Evolutionary conservation across 2,797 vertebrate species (phyloP).

Genomic region (Pelodytes ibericus): DNA sequence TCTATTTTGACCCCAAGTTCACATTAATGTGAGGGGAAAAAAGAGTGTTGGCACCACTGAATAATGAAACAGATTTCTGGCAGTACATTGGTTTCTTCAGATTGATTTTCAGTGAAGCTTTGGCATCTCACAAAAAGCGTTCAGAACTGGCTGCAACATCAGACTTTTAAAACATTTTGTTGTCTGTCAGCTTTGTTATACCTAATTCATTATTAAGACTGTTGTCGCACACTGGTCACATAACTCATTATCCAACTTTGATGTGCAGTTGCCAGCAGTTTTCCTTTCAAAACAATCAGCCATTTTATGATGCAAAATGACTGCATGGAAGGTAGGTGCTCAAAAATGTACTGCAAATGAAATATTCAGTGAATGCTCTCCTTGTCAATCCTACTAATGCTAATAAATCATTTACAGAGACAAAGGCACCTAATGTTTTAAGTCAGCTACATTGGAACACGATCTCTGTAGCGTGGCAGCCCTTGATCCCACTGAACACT

Average conservation of each 20-base stretch:
- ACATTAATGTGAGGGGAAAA: conserved; percentile 10
- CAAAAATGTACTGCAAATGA: conserved; percentile 33
- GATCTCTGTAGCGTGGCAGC: neutral
- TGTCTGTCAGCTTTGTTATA: conserved; percentile 37
- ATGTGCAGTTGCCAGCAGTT: conserved; percentile 24
- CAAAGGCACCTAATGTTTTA: conserved; percentile 46
- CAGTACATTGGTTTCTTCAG: neutral
- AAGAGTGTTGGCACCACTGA: conserved; percentile 23
- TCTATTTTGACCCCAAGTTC: conserved; percentile 2
- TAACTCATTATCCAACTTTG: conserved; percentile 36
- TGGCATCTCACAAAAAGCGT: conserved; percentile 4
- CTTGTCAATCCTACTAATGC: conserved; percentile 28
- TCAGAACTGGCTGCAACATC: conserved; percentile 17
- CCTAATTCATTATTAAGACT: conserved; percentile 50
- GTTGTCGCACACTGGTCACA: conserved; percentile 43
- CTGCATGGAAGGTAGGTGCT: conserved; percentile 31
- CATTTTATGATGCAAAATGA: conserved; percentile 22
- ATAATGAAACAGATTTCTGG: conserved; percentile 8
- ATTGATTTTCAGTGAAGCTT: conserved; percentile 18
- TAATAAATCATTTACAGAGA: conserved; percentile 38
- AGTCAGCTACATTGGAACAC: conserved; percentile 30
- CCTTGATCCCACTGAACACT: conserved; percentile 31
- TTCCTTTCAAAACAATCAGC: neutral
- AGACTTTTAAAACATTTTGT: conserved; percentile 35
- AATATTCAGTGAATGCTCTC: conserved; percentile 31